A percentile compares a stretch with the other conserved stretches of the same genome.
phyloP scores from a whole-genome alignment of 2,888 invertebrate genomes.

The Venustoraphidia nigricollis region DNA sequence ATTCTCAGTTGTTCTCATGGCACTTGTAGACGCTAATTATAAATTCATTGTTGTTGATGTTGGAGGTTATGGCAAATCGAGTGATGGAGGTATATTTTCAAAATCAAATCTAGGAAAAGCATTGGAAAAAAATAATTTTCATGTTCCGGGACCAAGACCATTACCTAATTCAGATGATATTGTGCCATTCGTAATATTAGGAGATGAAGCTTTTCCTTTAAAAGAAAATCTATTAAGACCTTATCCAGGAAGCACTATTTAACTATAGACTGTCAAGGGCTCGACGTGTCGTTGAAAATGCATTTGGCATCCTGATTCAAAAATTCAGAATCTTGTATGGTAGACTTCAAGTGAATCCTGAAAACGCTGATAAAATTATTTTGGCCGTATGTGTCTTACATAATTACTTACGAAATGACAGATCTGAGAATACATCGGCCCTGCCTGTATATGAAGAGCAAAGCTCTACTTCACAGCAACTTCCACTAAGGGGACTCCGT shows the following conservation, averaged over 20 bases:
- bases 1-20: slow-evolving; percentile 16
- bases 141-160: slow-evolving; percentile 4
- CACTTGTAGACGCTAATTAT: slow-evolving; percentile 18
- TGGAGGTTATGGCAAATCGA: slow-evolving; percentile 9
- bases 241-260: slow-evolving; percentile 7
- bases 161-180: slow-evolving; percentile 6
- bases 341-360: too few relatives aligned
- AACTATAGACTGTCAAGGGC: slow-evolving; percentile 5
- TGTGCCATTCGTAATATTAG: slow-evolving; percentile 10
- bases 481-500: too few relatives aligned
- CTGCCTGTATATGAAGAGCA: too few relatives aligned
- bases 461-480: too few relatives aligned
- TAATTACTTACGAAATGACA: too few relatives aligned
- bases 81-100: slow-evolving; percentile 11
- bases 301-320: slow-evolving; percentile 1
- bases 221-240: slow-evolving; percentile 5
- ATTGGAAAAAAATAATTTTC: slow-evolving; percentile 5
- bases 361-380: too few relatives aligned
- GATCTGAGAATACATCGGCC: too few relatives aligned
- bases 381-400: too few relatives aligned
- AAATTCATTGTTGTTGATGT: slow-evolving; percentile 14
- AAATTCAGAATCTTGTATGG: too few relatives aligned
- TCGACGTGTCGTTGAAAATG: slow-evolving; percentile 1
- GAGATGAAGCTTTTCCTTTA: slow-evolving; percentile 7
- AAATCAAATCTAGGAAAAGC: slow-evolving; percentile 9